Conservation (phyloP, 2,113 vertebrate genomes). For the Neopipo cinnamomea region DNA sequence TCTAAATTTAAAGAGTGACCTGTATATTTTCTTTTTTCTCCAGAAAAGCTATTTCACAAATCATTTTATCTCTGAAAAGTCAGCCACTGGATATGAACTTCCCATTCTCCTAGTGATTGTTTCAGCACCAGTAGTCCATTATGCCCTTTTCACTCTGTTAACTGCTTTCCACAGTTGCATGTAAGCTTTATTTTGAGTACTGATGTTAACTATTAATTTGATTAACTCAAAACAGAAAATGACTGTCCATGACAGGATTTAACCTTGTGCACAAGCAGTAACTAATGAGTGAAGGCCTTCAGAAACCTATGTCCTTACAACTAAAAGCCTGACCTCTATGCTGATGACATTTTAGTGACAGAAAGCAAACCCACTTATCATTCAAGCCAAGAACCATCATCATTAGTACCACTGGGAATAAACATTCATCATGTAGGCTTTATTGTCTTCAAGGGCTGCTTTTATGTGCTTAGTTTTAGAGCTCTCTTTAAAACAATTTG, state of each 20-base stretch:
- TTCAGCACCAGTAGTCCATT: neutral
- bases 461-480: conserved; percentile 31
- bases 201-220: neutral
- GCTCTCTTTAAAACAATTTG: conserved; percentile 31
- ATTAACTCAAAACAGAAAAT: neutral
- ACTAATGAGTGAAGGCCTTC: neutral
- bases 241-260: neutral
- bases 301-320: neutral
- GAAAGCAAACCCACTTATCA: neutral
- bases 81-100: neutral
- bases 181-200: neutral
- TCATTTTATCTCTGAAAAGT: neutral
- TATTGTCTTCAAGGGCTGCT: conserved; percentile 32
- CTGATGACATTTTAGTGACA: neutral
- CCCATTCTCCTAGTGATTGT: neutral
- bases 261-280: neutral
- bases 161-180: neutral
- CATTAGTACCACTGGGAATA: conserved; percentile 8
- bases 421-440: conserved; percentile 16
- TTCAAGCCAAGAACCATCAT: conserved; percentile 7
- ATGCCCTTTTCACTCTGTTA: neutral
- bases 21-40: neutral
- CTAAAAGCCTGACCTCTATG: neutral
- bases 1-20: neutral
- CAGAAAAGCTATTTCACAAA: neutral